Conservation (phyloP, 1,140 invertebrate genomes). For the Solen grandis region DNA sequence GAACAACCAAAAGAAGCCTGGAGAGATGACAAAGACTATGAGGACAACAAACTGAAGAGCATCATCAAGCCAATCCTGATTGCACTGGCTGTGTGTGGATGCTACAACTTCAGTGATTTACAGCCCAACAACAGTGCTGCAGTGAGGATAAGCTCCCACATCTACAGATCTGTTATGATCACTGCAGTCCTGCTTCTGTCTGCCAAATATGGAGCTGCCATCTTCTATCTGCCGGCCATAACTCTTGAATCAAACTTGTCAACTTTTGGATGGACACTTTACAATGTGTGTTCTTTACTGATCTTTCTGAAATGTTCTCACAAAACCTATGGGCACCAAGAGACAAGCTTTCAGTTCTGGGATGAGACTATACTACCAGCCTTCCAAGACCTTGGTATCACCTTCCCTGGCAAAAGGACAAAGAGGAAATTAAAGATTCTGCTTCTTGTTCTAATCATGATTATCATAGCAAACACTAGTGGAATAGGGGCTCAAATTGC, state of each 20-base stretch:
- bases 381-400: conserved; percentile 2
- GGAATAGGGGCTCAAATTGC: neutral
- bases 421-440: neutral
- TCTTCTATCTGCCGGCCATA: neutral
- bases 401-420: neutral
- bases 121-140: neutral
- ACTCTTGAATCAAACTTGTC: neutral
- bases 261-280: neutral
- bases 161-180: neutral
- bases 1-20: neutral
- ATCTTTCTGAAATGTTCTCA: neutral
- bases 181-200: neutral
- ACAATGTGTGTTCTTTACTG: neutral
- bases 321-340: conserved; percentile 16
- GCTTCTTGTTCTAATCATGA: neutral
- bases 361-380: conserved; percentile 1
- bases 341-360: conserved; percentile 29
- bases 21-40: neutral
- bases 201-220: neutral
- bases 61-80: conserved; percentile 18
- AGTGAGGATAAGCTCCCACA: neutral
- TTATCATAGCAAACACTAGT: neutral
- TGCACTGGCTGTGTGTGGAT: conserved; percentile 3
- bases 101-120: conserved; percentile 34
- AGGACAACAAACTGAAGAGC: neutral